Percentiles rank a stretch among this genome's conserved stretches.
phyloP scores from a whole-genome alignment of 2,113 vertebrate species.

The Uropsilus gracilis region DNA sequence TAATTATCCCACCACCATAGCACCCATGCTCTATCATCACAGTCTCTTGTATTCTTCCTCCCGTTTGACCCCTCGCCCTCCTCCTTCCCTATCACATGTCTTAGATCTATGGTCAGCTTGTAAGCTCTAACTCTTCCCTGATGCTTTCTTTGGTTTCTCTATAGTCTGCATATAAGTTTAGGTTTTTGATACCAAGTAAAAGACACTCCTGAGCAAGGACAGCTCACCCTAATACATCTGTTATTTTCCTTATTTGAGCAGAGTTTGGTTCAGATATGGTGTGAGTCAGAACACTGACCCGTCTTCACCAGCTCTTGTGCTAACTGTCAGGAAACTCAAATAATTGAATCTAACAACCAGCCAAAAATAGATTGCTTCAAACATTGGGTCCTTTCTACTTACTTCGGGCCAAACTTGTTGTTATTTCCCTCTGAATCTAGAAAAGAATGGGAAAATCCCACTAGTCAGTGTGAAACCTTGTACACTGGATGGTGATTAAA shows the following conservation, averaged over 20 bases:
- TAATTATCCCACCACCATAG: no score
- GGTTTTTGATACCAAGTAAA: neutral
- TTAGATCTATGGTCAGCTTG: no score
- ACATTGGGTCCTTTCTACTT: neutral
- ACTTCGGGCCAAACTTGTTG: no score
- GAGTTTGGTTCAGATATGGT: neutral
- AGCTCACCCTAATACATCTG: neutral
- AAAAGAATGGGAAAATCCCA: slow-evolving; percentile 34
- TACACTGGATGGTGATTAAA: slow-evolving; percentile 35
- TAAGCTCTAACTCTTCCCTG: no score
- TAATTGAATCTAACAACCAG: neutral
- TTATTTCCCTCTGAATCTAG: neutral
- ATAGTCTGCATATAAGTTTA: no score
- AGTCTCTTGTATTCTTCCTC: no score
- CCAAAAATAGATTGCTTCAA: neutral
- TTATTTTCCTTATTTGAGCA: neutral
- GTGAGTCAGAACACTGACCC: neutral
- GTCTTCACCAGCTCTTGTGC: neutral
- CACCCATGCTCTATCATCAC: no score
- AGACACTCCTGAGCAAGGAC: neutral
- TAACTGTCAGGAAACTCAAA: neutral
- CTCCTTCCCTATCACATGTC: no score
- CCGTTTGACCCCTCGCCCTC: no score
- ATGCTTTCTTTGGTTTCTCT: no score
- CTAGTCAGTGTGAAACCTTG: neutral